Base-by-base conservation (phyloP, 2,113 vertebrate genomes). In the Spea multiplicata region DNA sequence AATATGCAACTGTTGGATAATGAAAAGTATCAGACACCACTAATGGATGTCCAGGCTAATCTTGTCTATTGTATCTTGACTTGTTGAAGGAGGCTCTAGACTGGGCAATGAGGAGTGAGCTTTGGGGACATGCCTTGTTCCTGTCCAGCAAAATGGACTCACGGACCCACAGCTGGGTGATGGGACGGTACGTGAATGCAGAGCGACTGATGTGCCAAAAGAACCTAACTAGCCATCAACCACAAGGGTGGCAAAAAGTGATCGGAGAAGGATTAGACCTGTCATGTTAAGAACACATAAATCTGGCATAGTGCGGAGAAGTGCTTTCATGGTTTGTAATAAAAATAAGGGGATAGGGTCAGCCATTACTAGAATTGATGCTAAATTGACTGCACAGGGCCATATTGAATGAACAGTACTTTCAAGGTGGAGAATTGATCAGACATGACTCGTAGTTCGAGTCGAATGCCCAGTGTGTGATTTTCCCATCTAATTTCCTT, bases 81-180 rank as follows among this genome's bases (percentile, higher is more conserved):
- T 30, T 30, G 30, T 30, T 83, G 9, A 81, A 98, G 96, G 96
- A 98, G 79, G 96, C 96, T 17, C 83, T 98, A 83, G 92, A 96
- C 46, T 94, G 91, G 66, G 96, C 96, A 57, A 96, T 97, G 96
- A 91, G 87, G 83, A 94, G 88, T 59, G 89, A 93, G 3, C 84
- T 98, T 62, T 98, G 96, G 96, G 96, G 96, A 5, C 96, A 98
- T 4, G 96, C 96, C 0, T 86, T 98, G 48, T 97, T 98, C 85
- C 90, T 98, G 52, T 93, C 96, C 82, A 97, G 96, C 86, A 98
- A 96, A 87, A 97, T 97, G 96, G 95, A 97, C 83, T 81, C 85
- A 52, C 89, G 95, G 84, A 93, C 95, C 0, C 96, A 98, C 78
- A 95, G 88, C 85, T 94, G 91, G 81, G 96, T 97, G 71, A 90